These are phyloP conservation scores for Acinonyx jubatus DNA, from an alignment of 2,113 vertebrate genomes.

Conservation along the genomic window DNA sequence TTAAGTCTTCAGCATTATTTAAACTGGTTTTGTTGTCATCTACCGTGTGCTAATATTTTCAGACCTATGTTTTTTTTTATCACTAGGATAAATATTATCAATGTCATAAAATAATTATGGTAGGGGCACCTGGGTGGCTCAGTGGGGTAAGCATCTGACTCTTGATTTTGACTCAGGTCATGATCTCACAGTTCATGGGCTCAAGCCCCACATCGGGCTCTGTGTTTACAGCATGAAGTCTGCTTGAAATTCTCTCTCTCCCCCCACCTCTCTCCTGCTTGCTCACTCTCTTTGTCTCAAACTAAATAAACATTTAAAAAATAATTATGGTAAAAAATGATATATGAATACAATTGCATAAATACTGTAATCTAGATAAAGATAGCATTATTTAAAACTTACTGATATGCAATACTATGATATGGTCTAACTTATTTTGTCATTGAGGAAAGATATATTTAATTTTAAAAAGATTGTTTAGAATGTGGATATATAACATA, in stretches of 20 bases:
- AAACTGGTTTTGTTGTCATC: neutral
- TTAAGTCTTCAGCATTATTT: neutral
- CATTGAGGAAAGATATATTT: neutral
- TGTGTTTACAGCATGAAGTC: too few species aligned
- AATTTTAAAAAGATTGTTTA: neutral
- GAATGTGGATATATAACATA: neutral
- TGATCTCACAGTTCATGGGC: too few species aligned
- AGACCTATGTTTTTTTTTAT: neutral
- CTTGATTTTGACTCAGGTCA: too few species aligned
- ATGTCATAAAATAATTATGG: neutral
- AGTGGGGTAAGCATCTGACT: too few species aligned
- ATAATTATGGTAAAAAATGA: neutral
- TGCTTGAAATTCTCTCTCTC: too few species aligned
- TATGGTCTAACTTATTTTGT: neutral
- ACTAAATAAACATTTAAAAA: neutral
- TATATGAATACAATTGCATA: neutral
- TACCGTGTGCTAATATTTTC: neutral
- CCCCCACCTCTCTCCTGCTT: too few species aligned
- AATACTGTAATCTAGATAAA: neutral
- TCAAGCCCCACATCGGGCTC: too few species aligned
- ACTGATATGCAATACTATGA: neutral
- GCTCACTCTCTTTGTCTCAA: too few species aligned
- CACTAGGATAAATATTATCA: neutral
- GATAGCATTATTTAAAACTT: neutral
- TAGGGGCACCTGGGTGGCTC: neutral